Conservation (phyloP, 1,140 invertebrate genomes). For the Drosophila mauritiana region DNA sequence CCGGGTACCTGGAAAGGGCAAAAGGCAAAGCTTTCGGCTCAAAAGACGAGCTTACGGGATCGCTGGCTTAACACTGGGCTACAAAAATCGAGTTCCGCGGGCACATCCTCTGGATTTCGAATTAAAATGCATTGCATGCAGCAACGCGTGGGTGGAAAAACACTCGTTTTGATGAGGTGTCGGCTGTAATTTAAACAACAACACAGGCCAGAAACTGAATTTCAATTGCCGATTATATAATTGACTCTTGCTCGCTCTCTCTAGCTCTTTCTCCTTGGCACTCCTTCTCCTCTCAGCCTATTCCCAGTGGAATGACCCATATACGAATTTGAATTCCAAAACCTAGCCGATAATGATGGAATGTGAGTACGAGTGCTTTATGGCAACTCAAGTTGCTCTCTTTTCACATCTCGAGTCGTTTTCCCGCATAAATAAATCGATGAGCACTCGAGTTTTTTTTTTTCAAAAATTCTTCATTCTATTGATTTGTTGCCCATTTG, state of each 20-base stretch:
- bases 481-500: conserved; percentile 56
- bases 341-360: conserved; percentile 47
- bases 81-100: conserved; percentile 21
- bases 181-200: conserved; percentile 77
- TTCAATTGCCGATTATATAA: conserved; percentile 72
- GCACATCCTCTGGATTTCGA: conserved; percentile 43
- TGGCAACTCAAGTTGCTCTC: conserved; percentile 62
- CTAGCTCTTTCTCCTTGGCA: conserved; percentile 30
- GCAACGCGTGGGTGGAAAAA: conserved; percentile 64
- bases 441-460: conserved; percentile 58
- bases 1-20: conserved; percentile 52
- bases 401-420: conserved; percentile 40
- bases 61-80: conserved; percentile 21
- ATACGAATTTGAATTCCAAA: conserved; percentile 62
- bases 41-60: conserved; percentile 61
- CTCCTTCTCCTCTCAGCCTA: conserved; percentile 19
- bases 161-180: conserved; percentile 82
- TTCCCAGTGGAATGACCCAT: conserved; percentile 84
- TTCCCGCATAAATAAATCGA: conserved; percentile 73
- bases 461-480: conserved; percentile 43
- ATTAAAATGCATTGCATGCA: conserved; percentile 52
- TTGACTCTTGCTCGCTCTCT: conserved; percentile 25
- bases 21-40: conserved; percentile 43
- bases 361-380: conserved; percentile 51
- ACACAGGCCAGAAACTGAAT: conserved; percentile 56